Conservation (phyloP, 2,113 vertebrate genomes). For the Peromyscus leucopus region DNA sequence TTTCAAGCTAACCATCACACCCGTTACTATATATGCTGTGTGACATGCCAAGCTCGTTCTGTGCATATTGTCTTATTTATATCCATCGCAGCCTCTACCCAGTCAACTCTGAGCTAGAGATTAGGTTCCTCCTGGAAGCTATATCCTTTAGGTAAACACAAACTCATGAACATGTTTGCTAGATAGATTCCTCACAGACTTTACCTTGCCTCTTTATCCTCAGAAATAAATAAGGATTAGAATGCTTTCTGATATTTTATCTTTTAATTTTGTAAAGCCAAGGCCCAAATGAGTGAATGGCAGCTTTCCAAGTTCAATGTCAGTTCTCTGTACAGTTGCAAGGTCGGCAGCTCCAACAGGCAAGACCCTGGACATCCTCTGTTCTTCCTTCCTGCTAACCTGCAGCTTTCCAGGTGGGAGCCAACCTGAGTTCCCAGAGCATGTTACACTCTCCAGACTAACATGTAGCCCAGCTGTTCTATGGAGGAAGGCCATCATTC, state of each 20-base stretch:
- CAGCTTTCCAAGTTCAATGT: not conserved
- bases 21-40: not conserved
- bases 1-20: not conserved
- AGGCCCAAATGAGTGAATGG: not conserved
- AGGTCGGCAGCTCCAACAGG: not conserved
- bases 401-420: not conserved
- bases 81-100: not conserved
- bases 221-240: not conserved
- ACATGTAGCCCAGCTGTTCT: not conserved
- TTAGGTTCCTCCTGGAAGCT: not conserved
- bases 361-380: not conserved
- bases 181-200: slow-evolving; percentile 16
- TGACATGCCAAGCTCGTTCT: not conserved
- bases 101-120: not conserved
- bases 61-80: not conserved
- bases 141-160: not conserved
- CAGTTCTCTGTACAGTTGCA: not conserved
- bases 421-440: not conserved
- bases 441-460: not conserved
- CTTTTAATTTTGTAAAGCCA: slow-evolving; percentile 41
- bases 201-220: slow-evolving; percentile 15
- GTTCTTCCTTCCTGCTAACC: not conserved
- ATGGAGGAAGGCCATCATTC: fast-evolving
- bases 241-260: not conserved
- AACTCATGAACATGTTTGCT: not conserved